A percentile compares a stretch with the other conserved stretches of the same genome.
These are phyloP conservation scores for Hypotaenidia philippensis DNA, from an alignment of 2,797 vertebrate genomes.

Conservation along the genomic window DNA sequence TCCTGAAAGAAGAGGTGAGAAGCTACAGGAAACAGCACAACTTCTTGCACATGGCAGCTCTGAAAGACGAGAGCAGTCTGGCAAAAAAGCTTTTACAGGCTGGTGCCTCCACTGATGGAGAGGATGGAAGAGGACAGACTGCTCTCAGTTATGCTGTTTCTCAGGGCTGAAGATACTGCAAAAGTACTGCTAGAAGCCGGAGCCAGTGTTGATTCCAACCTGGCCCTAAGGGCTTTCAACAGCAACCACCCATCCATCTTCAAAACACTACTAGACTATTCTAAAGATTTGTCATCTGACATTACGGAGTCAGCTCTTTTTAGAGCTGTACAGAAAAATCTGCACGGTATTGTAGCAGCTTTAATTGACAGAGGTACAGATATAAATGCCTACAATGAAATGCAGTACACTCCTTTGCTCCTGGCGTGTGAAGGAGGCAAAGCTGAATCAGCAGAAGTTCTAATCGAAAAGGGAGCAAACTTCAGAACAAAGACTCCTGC, in stretches of 20 bases:
- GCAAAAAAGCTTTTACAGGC: constrained; percentile 73
- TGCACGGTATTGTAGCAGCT: constrained; percentile 63
- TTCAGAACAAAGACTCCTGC: constrained; percentile 72
- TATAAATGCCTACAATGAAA: constrained; percentile 73
- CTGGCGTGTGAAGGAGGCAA: constrained; percentile 81
- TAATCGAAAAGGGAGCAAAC: constrained; percentile 78
- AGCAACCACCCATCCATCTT: constrained; percentile 75
- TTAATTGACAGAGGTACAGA: constrained; percentile 80
- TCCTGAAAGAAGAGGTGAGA: constrained; percentile 79
- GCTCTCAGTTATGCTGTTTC: constrained; percentile 75
- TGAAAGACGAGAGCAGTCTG: constrained; percentile 74
- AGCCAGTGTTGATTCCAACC: constrained; percentile 71
- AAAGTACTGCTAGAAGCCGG: constrained; percentile 77
- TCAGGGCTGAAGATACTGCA: constrained; percentile 58
- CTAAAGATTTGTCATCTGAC: constrained; percentile 69
- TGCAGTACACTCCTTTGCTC: constrained; percentile 83
- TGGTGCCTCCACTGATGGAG: constrained; percentile 52
- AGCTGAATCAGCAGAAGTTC: constrained; percentile 76
- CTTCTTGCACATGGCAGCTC: constrained; percentile 81
- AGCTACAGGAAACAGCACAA: constrained; percentile 65
- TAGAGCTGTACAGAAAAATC: constrained; percentile 82
- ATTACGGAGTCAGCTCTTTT: constrained; percentile 77
- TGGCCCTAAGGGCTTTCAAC: constrained; percentile 74
- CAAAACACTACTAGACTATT: constrained; percentile 74
- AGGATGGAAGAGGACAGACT: constrained; percentile 68